phyloP scores from a whole-genome alignment of 2,797 vertebrate species.

The Ctenosaura bakeri region DNA sequence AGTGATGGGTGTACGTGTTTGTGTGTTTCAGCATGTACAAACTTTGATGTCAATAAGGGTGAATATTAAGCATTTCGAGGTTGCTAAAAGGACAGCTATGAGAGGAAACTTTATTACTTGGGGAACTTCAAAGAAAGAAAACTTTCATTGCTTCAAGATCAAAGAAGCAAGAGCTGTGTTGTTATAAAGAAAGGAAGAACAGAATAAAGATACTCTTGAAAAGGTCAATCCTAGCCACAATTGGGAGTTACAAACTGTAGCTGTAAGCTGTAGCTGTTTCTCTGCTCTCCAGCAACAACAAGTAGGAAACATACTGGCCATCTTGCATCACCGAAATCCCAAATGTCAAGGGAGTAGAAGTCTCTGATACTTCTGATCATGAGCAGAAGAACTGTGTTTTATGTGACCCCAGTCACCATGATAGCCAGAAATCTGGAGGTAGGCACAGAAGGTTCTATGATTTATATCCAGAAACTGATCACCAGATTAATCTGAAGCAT shows the following conservation, averaged over 20 bases:
- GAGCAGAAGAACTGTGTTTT: neutral
- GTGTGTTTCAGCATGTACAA: neutral
- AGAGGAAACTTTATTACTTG: neutral
- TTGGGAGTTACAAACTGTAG: neutral
- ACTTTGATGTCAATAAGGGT: neutral
- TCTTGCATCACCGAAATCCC: neutral
- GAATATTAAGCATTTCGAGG: neutral
- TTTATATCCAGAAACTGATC: neutral
- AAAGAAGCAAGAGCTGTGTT: neutral
- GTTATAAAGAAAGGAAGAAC: slow-evolving; percentile 19
- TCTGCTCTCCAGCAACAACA: neutral
- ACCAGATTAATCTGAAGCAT: neutral
- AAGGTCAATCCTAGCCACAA: slow-evolving; percentile 19
- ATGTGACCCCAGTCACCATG: neutral
- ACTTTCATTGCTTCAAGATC: neutral
- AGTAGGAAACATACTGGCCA: neutral
- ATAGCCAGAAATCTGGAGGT: neutral
- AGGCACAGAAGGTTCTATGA: neutral
- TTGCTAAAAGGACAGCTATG: neutral
- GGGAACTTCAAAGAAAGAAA: neutral
- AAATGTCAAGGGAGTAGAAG: neutral
- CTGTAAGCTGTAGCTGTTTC: neutral
- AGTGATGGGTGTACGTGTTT: neutral
- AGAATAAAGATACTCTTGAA: neutral
- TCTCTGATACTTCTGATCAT: neutral